These are phyloP conservation scores for Halcyon senegalensis DNA, from an alignment of 2,113 vertebrate species.

Conservation along the genomic window DNA sequence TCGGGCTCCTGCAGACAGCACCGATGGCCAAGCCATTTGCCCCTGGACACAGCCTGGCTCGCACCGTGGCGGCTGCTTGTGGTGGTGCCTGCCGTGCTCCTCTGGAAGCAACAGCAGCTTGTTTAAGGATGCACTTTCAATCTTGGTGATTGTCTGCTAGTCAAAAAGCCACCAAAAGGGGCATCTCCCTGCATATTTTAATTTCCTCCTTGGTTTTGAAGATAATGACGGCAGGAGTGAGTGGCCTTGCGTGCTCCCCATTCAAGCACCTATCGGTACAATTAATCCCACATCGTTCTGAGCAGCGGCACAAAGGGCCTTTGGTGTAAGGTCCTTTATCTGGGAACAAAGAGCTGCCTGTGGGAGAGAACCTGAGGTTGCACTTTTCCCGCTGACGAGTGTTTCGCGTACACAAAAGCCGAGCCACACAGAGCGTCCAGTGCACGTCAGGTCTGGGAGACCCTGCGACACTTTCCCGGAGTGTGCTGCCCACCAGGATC, in stretches of 20 bases:
- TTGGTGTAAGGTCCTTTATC: conserved; percentile 73
- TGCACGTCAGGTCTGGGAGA: background rate
- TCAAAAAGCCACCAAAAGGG: conserved; percentile 9
- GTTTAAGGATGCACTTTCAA: background rate
- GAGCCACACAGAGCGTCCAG: conserved; percentile 32
- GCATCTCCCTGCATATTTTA: conserved; percentile 10
- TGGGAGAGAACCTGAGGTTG: conserved; percentile 74
- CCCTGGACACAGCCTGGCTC: background rate
- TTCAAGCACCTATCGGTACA: conserved; percentile 75
- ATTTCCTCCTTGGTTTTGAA: conserved; percentile 20
- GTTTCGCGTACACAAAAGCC: conserved; percentile 65
- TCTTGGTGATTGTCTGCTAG: background rate
- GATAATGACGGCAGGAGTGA: conserved; percentile 41
- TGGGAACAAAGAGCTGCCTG: conserved; percentile 75
- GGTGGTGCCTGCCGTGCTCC: rapidly evolving
- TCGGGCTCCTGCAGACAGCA: background rate
- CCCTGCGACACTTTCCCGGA: background rate
- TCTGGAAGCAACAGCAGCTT: background rate
- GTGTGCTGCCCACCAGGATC: background rate
- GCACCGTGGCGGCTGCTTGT: rapidly evolving
- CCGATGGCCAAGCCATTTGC: background rate
- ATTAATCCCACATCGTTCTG: conserved; percentile 72
- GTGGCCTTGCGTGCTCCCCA: background rate
- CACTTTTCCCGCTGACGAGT: conserved; percentile 75
- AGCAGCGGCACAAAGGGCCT: conserved; percentile 75